Evolutionary conservation across 1,140 invertebrate species (phyloP), one percentile per base, ranked within the genome.

Genomic region (Diorhabda sublineata): DNA sequence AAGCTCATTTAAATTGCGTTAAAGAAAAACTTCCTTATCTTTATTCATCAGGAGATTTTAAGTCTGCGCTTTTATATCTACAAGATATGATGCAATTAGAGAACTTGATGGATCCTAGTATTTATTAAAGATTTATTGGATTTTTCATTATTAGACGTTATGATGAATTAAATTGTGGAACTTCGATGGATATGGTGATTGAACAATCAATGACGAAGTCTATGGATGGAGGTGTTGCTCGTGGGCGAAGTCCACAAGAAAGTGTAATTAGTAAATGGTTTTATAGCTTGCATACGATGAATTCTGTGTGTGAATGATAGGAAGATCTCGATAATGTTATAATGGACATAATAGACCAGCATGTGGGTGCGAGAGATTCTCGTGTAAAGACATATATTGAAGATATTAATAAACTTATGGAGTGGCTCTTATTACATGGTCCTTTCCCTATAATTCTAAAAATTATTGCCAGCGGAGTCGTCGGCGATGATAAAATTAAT

Each of bases 141-240:
- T 52, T 52, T 52, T 52, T 52, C 8, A 52, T 9, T 52, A 9
- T 52, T 9, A 5, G 45, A 52, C 45, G 45, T 52, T 52, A 0
- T 52, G 74, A 63, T 64, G 68, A 70, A 68, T 67, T 73, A 45
- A 64, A 58, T 58, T 68, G 69, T 68, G 71, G 69, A 57, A 69
- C 70, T 68, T 69, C 66, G 59, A 69, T 65, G 45, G 67, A 67
- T 69, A 73, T 81, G 78, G 73, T 74, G 3, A 81, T 81, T 47
- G 78, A 81, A 67, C 77, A 79, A 68, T 67, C 70, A n/a, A 69
- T 82, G 47, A 84, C 83, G 78, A 74, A 79, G 71, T 71, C 78
- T 56, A 79, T 84, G 75, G 83, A 83, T 69, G 80, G 26, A 3
- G 62, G 72, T 69, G 81, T 82, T 68, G 59, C 76, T 71, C 75